Conservation (phyloP, 2,888 invertebrate genomes). For the Ichneumoninae sp. region DNA sequence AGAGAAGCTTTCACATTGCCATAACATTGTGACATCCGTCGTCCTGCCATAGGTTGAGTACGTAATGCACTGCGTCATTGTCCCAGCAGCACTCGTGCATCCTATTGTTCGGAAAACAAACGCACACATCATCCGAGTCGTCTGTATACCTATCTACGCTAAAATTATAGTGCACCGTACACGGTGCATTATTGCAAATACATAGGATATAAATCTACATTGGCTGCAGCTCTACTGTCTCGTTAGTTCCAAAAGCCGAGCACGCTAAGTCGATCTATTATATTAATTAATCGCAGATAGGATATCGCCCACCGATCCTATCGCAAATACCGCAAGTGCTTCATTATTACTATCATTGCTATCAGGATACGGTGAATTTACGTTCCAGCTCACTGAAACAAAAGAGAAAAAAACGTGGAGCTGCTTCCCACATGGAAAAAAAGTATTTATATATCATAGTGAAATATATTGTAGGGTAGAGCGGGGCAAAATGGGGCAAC, state of each 20-base stretch:
- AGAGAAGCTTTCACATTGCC: not conserved
- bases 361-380: not conserved
- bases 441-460: no score
- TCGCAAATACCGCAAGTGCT: not conserved
- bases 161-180: not conserved
- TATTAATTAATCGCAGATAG: constrained; percentile 3
- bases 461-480: no score
- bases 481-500: no score
- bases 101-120: not conserved
- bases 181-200: not conserved
- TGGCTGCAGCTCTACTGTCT: not conserved
- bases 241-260: not conserved
- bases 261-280: not conserved
- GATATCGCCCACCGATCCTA: not conserved
- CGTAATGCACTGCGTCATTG: constrained; percentile 1
- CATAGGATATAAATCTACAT: not conserved
- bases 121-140: not conserved
- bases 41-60: not conserved
- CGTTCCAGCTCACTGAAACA: not conserved
- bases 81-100: not conserved
- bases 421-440: not conserved
- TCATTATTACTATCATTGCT: not conserved
- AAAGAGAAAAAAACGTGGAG: not conserved
- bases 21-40: not conserved
- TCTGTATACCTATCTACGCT: not conserved